Evolutionary conservation across 2,888 invertebrate genomes (phyloP).

Genomic region (Linnaemya tessellans): DNA sequence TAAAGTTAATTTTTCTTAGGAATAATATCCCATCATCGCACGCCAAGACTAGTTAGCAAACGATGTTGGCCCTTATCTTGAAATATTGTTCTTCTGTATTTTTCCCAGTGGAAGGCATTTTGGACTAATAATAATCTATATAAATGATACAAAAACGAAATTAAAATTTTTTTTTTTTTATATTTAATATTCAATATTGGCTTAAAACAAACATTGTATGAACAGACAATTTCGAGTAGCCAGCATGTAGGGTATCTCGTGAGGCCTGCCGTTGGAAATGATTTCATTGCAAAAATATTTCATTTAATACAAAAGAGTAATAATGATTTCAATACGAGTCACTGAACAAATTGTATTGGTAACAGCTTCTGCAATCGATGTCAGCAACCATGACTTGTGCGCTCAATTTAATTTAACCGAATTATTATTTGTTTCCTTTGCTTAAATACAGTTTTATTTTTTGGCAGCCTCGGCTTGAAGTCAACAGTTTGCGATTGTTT

Average conservation of each 20-base stretch:
- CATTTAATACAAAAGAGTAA: conserved; percentile 33
- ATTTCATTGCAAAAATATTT: conserved; percentile 9
- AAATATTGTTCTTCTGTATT: too few relatives aligned
- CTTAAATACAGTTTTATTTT: not conserved
- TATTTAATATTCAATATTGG: too few relatives aligned
- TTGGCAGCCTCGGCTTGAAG: not conserved
- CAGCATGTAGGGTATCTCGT: conserved; percentile 10
- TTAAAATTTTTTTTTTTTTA: too few relatives aligned
- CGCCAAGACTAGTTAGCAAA: too few relatives aligned
- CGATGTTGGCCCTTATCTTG: too few relatives aligned
- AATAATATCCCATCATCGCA: too few relatives aligned
- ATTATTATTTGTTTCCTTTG: conserved; percentile 34
- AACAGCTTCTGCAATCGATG: conserved; percentile 45
- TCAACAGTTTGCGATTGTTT: not conserved
- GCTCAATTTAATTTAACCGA: conserved; percentile 59
- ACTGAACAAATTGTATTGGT: conserved; percentile 50
- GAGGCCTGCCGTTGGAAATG: not conserved
- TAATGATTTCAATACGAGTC: conserved; percentile 59
- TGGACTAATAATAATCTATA: too few relatives aligned
- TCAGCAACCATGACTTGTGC: conserved; percentile 59
- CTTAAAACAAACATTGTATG: too few relatives aligned
- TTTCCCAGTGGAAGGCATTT: too few relatives aligned
- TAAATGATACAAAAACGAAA: too few relatives aligned
- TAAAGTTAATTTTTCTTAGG: too few relatives aligned
- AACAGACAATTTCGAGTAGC: not conserved